These are phyloP conservation scores for Cacatua alba DNA, from an alignment of 2,113 vertebrate genomes.

Conservation along the genomic window DNA sequence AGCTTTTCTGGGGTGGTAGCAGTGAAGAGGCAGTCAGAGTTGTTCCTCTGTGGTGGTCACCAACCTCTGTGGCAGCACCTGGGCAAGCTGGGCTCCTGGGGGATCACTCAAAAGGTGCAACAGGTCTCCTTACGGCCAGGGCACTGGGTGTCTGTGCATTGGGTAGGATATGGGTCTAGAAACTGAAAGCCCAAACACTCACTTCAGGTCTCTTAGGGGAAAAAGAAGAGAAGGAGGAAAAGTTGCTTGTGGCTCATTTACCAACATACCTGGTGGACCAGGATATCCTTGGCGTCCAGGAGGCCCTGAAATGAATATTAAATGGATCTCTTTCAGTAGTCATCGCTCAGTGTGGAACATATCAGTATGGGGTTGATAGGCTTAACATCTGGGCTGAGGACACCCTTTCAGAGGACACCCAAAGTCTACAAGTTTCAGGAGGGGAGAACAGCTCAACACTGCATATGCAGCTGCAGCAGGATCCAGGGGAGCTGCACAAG, in stretches of 20 bases:
- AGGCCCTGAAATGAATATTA: conserved; percentile 64
- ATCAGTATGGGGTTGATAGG: not conserved
- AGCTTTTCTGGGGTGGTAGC: not conserved
- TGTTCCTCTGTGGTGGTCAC: not conserved
- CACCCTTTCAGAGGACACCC: not conserved
- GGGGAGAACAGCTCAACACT: not conserved
- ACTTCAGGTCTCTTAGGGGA: not conserved
- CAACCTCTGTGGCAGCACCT: accelerated
- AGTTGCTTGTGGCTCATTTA: not conserved
- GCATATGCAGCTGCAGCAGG: accelerated
- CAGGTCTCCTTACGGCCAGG: not conserved
- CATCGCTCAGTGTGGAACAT: not conserved
- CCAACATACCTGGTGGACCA: conserved; percentile 69
- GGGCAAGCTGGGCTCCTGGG: not conserved
- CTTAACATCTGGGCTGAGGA: not conserved
- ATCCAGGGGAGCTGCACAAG: accelerated
- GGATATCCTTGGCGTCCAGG: conserved; percentile 47
- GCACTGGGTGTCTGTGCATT: not conserved
- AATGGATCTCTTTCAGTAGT: not conserved
- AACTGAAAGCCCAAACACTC: not conserved
- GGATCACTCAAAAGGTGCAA: not conserved
- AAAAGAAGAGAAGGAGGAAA: not conserved
- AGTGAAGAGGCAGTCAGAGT: not conserved
- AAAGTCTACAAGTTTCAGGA: not conserved
- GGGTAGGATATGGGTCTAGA: not conserved